Evolutionary conservation across 2,888 invertebrate genomes (phyloP).

Genomic region (Xylophagus ater): DNA sequence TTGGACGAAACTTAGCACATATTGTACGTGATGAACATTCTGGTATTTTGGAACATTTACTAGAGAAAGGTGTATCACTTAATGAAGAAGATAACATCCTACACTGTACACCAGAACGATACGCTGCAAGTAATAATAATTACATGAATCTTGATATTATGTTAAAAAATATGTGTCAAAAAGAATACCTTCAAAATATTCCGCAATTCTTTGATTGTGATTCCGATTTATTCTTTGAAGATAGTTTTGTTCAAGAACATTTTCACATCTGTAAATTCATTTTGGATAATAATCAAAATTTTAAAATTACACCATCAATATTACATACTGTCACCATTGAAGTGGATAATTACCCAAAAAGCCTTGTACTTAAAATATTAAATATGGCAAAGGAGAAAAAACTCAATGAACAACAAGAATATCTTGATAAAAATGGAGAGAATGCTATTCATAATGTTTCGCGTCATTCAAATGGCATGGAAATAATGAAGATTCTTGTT

Average conservation of each 20-base stretch:
- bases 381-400: background rate
- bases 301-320: background rate
- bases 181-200: background rate
- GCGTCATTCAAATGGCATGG: background rate
- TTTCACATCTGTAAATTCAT: background rate
- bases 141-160: background rate
- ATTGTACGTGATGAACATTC: conserved; percentile 1
- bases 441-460: conserved; percentile 2
- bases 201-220: background rate
- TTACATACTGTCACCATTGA: background rate
- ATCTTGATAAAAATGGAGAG: conserved; percentile 2
- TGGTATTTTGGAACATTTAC: background rate
- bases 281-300: background rate
- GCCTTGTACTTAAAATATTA: conserved; percentile 2
- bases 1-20: background rate
- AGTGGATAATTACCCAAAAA: no score
- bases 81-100: background rate
- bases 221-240: conserved; percentile 1
- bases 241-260: background rate
- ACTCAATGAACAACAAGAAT: background rate
- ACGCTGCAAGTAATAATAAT: background rate
- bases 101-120: background rate
- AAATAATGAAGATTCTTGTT: conserved; percentile 5
- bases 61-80: background rate
- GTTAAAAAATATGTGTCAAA: conserved; percentile 1